These are phyloP conservation scores for Drosophila emarginata DNA, from an alignment of 2,888 invertebrate species.

Conservation along the genomic window DNA sequence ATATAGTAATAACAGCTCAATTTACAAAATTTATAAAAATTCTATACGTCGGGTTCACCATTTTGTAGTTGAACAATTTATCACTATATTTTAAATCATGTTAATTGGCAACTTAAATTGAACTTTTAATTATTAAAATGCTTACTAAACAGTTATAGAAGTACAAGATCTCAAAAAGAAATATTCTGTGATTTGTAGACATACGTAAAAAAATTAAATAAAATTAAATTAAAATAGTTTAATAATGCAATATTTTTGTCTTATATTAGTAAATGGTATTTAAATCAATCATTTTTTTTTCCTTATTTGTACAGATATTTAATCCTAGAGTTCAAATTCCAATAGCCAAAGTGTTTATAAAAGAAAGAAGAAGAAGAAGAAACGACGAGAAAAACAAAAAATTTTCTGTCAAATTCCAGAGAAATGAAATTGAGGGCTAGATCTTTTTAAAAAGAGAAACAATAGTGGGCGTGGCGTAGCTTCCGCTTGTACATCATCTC, in stretches of 20 bases:
- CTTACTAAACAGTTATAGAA: no score
- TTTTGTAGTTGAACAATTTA: not conserved
- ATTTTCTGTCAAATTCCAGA: not conserved
- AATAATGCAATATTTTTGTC: no score
- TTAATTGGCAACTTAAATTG: no score
- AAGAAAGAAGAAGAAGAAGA: not conserved
- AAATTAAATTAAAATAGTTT: no score
- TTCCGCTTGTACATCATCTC: slow-evolving; percentile 43
- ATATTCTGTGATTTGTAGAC: no score
- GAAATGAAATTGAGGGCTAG: slow-evolving; percentile 4
- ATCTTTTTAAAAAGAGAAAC: slow-evolving; percentile 9
- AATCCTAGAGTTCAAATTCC: not conserved
- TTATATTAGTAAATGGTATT: not conserved
- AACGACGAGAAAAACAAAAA: not conserved
- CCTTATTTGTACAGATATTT: not conserved
- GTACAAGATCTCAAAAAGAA: no score
- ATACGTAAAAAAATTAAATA: no score
- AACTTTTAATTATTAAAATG: no score
- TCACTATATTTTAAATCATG: no score
- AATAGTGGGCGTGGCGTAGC: slow-evolving; percentile 9
- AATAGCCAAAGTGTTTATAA: not conserved
- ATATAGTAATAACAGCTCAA: no score
- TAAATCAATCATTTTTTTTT: not conserved
- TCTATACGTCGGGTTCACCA: not conserved
- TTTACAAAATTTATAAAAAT: no score